A percentile compares a stretch with the other conserved stretches of the same genome.
These are phyloP conservation scores for Grammatotria lemairii DNA, from an alignment of 2,113 vertebrate genomes.

Conservation along the genomic window DNA sequence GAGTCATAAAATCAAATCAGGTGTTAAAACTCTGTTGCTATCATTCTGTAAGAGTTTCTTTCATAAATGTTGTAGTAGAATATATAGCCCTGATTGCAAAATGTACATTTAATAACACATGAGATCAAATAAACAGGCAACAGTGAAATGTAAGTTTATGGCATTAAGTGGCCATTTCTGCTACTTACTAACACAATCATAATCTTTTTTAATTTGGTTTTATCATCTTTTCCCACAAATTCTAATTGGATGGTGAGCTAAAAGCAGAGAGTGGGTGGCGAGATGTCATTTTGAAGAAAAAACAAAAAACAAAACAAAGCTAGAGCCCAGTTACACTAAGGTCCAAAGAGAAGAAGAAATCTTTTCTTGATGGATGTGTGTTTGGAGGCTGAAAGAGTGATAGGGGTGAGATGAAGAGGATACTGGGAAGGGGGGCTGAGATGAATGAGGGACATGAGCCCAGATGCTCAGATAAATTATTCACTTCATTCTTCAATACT, in stretches of 20 bases:
- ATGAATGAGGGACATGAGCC: slow-evolving; percentile 40
- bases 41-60: neutral
- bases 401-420: neutral
- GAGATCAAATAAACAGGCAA: neutral
- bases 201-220: neutral
- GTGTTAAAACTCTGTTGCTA: neutral
- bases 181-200: neutral
- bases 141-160: neutral
- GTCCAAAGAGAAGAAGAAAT: neutral
- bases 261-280: neutral
- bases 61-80: neutral
- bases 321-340: neutral
- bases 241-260: neutral
- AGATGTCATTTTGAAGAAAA: neutral
- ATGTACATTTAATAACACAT: neutral
- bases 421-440: neutral
- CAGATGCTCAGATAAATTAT: slow-evolving; percentile 69
- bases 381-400: neutral
- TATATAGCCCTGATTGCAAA: neutral
- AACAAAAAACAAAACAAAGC: neutral
- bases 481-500: slow-evolving; percentile 51
- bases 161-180: neutral
- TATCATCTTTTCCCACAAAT: rapidly evolving
- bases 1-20: neutral
- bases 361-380: neutral